Evolutionary conservation across 2,797 vertebrate species (phyloP), one percentile per base, ranked within the genome.

Genomic region (Aythya fuligula): DNA sequence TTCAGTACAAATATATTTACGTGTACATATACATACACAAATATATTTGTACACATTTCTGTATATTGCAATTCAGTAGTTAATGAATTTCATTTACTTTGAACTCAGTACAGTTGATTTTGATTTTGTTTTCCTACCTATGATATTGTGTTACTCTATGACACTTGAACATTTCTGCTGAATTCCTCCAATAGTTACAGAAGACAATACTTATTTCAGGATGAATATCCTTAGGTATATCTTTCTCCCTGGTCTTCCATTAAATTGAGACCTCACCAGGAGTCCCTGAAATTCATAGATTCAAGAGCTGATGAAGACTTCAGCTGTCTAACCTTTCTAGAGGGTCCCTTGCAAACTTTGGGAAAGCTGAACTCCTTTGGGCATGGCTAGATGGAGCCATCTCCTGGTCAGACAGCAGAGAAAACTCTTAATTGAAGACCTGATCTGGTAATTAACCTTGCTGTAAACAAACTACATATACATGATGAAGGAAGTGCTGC

Each of bases 361-460:
- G 76, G 65, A 69, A 65, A 77, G 28, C 49, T 30, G 39, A 74
- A 38, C 8, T 70, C 47, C 67, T 74, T 90, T 87, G 94, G 90
- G 53, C 43, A 93, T 83, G 24, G 94, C 57, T 95, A 83, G 60
- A 67, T 87, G 65, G 94, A 93, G 96, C 94, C 96, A 89, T 36
- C 95, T 96, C 84, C 96, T 95, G 96, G 94, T 32, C 81, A 90
- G 92, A 91, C 30, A 60, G 51, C 76, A 82, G 6, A 13, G 76
- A 84, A 66, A 93, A 41, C 53, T 49, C 21, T 80, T 60, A 34
- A 38, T 36, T 45, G 47, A 66, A 43, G 8, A 72, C 34, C 36
- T 86, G 34, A 7, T 47, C 8, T 0, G 0, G 24, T 73, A 67
- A 60, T 78, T 84, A 90, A 76, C 24, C 34, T 67, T 45, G 13